A percentile compares a stretch with the other conserved stretches of the same genome.
Conservation (phyloP, 1,140 invertebrate species). For the Drosophila aff. region DNA sequence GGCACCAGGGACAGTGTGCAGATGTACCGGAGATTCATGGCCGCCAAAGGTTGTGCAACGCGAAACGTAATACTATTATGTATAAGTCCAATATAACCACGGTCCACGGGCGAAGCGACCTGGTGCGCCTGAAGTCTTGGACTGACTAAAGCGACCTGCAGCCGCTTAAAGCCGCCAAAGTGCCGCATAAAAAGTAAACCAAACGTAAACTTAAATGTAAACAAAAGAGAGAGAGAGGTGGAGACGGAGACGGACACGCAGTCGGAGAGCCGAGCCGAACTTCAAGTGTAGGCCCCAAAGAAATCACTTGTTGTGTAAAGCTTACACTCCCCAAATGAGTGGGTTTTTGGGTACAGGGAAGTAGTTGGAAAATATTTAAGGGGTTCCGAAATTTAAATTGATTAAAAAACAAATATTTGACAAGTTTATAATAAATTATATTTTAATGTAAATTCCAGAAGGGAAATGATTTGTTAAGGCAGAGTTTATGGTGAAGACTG, state of each 20-base stretch:
- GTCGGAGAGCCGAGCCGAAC: slow-evolving; percentile 32
- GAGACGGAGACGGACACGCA: slow-evolving; percentile 5
- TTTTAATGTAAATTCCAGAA: too few species aligned
- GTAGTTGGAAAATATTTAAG: background rate
- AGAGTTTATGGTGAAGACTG: background rate
- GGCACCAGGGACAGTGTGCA: slow-evolving; percentile 70
- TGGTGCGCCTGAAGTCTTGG: slow-evolving; percentile 72
- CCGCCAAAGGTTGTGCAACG: slow-evolving; percentile 20
- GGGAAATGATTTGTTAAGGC: background rate
- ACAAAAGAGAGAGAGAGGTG: slow-evolving; percentile 24
- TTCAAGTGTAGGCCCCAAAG: slow-evolving; percentile 49
- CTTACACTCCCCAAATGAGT: slow-evolving; percentile 24
- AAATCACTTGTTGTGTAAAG: slow-evolving; percentile 50
- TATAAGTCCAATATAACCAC: slow-evolving; percentile 3
- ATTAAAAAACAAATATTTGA: too few species aligned
- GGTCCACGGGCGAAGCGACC: slow-evolving; percentile 45
- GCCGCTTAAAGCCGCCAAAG: slow-evolving; percentile 62
- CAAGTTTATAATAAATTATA: background rate
- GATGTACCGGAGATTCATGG: slow-evolving; percentile 77
- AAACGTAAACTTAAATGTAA: slow-evolving; percentile 43
- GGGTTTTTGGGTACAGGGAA: slow-evolving; percentile 10
- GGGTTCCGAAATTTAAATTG: background rate
- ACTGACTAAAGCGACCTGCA: slow-evolving; percentile 67
- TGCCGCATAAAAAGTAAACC: slow-evolving; percentile 57
- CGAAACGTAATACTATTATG: slow-evolving; percentile 11